Conservation (phyloP, 2,113 vertebrate species). For the Ctenodactylus gundi region DNA sequence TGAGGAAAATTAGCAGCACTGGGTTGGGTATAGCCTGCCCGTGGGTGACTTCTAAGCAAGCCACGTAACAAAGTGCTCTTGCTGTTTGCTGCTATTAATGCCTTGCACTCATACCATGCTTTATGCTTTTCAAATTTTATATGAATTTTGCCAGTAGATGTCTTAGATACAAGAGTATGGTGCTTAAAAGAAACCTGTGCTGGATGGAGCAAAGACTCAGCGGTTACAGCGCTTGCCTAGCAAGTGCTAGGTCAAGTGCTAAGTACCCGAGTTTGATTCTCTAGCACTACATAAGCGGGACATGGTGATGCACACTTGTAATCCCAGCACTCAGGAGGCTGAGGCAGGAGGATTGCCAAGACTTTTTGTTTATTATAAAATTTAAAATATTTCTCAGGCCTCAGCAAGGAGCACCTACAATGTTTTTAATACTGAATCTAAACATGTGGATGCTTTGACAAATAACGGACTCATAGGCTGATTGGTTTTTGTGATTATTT, state of each 20-base stretch:
- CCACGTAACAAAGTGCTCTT: neutral
- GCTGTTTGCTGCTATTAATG: neutral
- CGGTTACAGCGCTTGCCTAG: too few relatives aligned
- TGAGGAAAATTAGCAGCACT: neutral
- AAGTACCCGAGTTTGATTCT: too few relatives aligned
- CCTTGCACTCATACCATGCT: neutral
- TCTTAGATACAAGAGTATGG: neutral
- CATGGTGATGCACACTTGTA: too few relatives aligned
- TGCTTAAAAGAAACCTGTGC: neutral
- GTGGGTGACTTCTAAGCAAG: neutral
- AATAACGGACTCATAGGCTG: neutral
- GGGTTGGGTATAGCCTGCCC: neutral
- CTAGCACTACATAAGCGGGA: too few relatives aligned
- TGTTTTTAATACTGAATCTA: neutral
- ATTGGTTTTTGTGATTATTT: neutral
- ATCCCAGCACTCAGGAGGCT: too few relatives aligned
- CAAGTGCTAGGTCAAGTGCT: too few relatives aligned
- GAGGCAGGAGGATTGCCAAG: too few relatives aligned
- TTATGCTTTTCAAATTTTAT: slow-evolving; percentile 22
- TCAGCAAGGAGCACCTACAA: neutral
- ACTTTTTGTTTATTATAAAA: slow-evolving; percentile 29
- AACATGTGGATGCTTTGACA: neutral
- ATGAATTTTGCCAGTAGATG: neutral
- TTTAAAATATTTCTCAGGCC: slow-evolving; percentile 2
- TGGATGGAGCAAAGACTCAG: too few relatives aligned